A percentile compares a stretch with the other conserved stretches of the same genome.
These are phyloP conservation scores for Drosophila setifemur DNA, from an alignment of 1,140 invertebrate species.

Conservation along the genomic window DNA sequence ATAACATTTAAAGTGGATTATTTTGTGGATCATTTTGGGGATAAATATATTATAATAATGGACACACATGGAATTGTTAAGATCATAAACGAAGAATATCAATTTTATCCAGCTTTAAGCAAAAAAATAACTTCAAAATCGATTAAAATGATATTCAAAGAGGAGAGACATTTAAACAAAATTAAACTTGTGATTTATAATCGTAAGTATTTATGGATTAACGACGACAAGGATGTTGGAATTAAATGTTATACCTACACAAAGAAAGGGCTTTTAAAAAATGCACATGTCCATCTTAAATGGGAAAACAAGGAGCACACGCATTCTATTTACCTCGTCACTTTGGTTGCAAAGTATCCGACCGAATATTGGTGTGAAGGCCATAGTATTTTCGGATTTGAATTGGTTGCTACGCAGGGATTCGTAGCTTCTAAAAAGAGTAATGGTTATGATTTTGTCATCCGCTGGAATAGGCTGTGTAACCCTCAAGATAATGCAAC, in stretches of 20 bases:
- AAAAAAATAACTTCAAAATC: slow-evolving; percentile 16
- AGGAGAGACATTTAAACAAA: slow-evolving; percentile 17
- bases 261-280: slow-evolving; percentile 47
- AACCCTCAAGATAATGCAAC: neutral
- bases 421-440: slow-evolving; percentile 62
- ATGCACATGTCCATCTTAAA: slow-evolving; percentile 48
- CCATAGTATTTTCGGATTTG: slow-evolving; percentile 59
- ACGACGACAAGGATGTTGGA: slow-evolving; percentile 39
- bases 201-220: slow-evolving; percentile 60
- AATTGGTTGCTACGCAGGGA: slow-evolving; percentile 36
- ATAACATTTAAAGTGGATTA: slow-evolving; percentile 23
- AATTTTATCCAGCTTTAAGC: slow-evolving; percentile 4
- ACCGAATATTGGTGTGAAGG: slow-evolving; percentile 83
- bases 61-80: slow-evolving; percentile 17
- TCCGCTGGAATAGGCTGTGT: slow-evolving; percentile 41
- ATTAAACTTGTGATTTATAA: slow-evolving; percentile 69
- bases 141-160: slow-evolving; percentile 58
- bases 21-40: neutral
- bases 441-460: slow-evolving; percentile 72
- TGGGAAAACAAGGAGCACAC: slow-evolving; percentile 57
- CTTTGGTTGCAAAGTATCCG: slow-evolving; percentile 65
- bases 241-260: slow-evolving; percentile 78
- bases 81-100: neutral
- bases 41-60: slow-evolving; percentile 28
- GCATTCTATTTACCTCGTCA: slow-evolving; percentile 66